phyloP scores from a whole-genome alignment of 2,113 vertebrate genomes.

The Lates calcarifer region DNA sequence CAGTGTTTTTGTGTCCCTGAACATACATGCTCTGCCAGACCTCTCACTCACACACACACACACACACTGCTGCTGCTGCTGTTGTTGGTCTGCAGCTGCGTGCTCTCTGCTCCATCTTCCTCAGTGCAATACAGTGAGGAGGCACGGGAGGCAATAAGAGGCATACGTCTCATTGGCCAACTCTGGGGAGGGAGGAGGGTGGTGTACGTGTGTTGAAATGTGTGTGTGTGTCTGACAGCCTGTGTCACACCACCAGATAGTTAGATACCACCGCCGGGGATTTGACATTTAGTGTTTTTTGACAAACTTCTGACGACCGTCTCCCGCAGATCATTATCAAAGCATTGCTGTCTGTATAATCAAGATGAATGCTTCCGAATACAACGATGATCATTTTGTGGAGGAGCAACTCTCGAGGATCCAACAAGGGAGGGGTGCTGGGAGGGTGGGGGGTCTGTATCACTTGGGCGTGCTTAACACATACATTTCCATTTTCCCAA shows the following conservation, averaged over 20 bases:
- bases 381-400: slow-evolving; percentile 73
- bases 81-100: slow-evolving; percentile 71
- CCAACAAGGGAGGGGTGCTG: slow-evolving; percentile 32
- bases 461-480: slow-evolving; percentile 67
- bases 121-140: slow-evolving; percentile 66
- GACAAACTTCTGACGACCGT: slow-evolving; percentile 82
- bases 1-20: slow-evolving; percentile 57
- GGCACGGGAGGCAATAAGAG: slow-evolving; percentile 71
- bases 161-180: slow-evolving; percentile 71
- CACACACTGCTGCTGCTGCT: slow-evolving; percentile 13
- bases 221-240: slow-evolving; percentile 26
- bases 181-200: slow-evolving; percentile 4
- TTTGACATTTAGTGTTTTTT: slow-evolving; percentile 78
- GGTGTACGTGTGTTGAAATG: slow-evolving; percentile 20
- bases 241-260: slow-evolving; percentile 65
- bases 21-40: slow-evolving; percentile 44
- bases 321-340: slow-evolving; percentile 84
- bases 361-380: slow-evolving; percentile 82
- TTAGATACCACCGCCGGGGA: slow-evolving; percentile 68
- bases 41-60: slow-evolving; percentile 28
- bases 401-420: slow-evolving; percentile 67
- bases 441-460: slow-evolving; percentile 41
- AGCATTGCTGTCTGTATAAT: slow-evolving; percentile 81
- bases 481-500: slow-evolving; percentile 80
- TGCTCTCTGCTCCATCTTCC: slow-evolving; percentile 64